A percentile compares a stretch with the other conserved stretches of the same genome.
Conservation (phyloP, 2,888 invertebrate genomes). For the Temnothorax unifasciatus region DNA sequence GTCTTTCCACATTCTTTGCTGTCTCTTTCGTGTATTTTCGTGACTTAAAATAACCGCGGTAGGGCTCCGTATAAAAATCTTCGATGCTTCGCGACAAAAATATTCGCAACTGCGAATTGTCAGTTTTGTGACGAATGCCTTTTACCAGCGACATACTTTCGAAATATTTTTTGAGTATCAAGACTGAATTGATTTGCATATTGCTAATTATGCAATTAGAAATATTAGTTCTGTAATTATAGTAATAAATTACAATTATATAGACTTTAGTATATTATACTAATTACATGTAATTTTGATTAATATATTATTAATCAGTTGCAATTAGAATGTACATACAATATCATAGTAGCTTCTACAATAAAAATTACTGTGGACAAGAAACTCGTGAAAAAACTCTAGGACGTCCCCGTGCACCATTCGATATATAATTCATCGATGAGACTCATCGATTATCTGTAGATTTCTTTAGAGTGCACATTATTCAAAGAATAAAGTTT, state of each 20-base stretch:
- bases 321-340: not conserved
- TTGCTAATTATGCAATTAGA: not conserved
- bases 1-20: slow-evolving; percentile 57
- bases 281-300: not conserved
- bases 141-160: not conserved
- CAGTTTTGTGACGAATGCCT: not conserved
- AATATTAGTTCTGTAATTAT: not conserved
- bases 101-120: not conserved
- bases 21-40: slow-evolving; percentile 25
- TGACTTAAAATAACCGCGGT: slow-evolving; percentile 26
- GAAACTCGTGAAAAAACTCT: not conserved
- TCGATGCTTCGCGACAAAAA: not conserved
- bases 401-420: not conserved
- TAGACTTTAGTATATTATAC: not conserved
- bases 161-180: not conserved
- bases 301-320: not conserved
- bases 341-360: not conserved
- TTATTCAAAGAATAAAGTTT: slow-evolving; percentile 12
- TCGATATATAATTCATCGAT: not conserved
- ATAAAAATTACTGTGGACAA: not conserved
- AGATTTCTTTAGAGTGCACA: not conserved
- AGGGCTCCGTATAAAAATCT: slow-evolving; percentile 7
- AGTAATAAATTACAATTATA: not conserved
- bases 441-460: not conserved
- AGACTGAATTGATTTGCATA: not conserved